phyloP scores from a whole-genome alignment of 2,113 vertebrate genomes.

The Pluvialis apricaria region DNA sequence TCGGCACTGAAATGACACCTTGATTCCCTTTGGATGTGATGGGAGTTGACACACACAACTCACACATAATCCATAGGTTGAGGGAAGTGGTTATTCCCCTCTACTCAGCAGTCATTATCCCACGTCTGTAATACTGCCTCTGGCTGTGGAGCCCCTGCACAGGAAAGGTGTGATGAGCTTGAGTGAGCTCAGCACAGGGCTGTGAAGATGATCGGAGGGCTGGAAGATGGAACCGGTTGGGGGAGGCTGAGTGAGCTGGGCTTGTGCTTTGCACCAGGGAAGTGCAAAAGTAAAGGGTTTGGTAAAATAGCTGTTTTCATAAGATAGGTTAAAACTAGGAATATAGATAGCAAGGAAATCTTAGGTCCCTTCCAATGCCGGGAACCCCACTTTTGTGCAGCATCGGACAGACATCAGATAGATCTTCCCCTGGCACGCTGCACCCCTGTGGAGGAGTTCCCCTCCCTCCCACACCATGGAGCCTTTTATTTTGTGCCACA shows the following conservation, averaged over 20 bases:
- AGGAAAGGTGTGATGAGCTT: not conserved
- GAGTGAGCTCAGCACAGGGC: not conserved
- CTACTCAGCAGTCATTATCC: not conserved
- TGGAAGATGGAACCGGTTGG: not conserved
- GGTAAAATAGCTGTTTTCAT: not conserved
- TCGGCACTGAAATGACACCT: not conserved
- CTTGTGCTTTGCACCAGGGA: not conserved
- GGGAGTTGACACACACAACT: not conserved
- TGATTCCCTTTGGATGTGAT: not conserved
- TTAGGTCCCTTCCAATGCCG: not conserved
- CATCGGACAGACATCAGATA: not conserved
- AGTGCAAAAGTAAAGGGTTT: not conserved
- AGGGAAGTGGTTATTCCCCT: not conserved
- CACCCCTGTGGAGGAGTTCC: not conserved
- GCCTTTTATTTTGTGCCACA: not conserved
- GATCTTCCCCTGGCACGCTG: not conserved
- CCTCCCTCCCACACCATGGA: fast-evolving
- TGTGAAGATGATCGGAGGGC: fast-evolving
- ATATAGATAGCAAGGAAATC: not conserved
- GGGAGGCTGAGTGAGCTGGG: not conserved
- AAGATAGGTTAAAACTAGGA: not conserved
- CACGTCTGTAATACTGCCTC: not conserved
- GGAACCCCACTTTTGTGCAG: not conserved
- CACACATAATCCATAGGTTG: not conserved
- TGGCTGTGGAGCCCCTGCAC: not conserved